Base-by-base conservation (phyloP, 2,113 vertebrate genomes). In the Brachyhypopomus occidentalis region DNA sequence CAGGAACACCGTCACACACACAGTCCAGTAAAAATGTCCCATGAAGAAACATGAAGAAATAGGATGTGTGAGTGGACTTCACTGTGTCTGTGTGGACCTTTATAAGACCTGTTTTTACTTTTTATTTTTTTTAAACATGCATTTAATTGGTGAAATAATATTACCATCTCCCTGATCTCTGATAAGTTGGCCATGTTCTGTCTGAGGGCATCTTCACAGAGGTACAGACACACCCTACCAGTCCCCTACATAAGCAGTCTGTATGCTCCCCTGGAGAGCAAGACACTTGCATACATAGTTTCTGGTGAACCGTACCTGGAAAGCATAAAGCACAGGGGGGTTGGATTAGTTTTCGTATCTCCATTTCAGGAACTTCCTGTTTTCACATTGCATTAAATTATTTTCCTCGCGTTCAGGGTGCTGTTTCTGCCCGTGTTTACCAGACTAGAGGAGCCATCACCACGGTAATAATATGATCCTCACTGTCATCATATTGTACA, bases 1-100 rank as follows among this genome's bases (percentile, higher is more conserved):
- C 91, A 90, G 86, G 88, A 87, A 88, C 83, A 34, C 80, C 38
- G 6, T 16, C 23, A 36, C 2, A 78, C n/a, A 8, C 45, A 62
- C 56, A 77, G 30, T 30, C 73, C 3, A 20, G 41, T 34, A n/a
- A 34, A 23, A 38, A 22, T 2, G 23, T 25, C 55, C 48, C 59
- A 67, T 41, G 45, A 52, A 11, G 12, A n/a, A 22, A 67, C 36
- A 63, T 4, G 23, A 62, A 30, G 12, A 45, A 52, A 23, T 41
- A 22, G 0, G 11, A 41, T 17, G 8, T 27, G 36, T 80, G 25
- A 55, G 8, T 45, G n/a, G 45, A 11, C 27, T 30, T 45, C 27
- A 70, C 36, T 59, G 20, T 48, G 8, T n/a, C 14, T 27, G 25
- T 56, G 63, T 69, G 52, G 20, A 5, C 1, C 71, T 71, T 16